Evolutionary conservation across 2,888 invertebrate genomes (phyloP), one percentile per base, ranked within the genome.

Genomic region (Ennomos quercinarius): DNA sequence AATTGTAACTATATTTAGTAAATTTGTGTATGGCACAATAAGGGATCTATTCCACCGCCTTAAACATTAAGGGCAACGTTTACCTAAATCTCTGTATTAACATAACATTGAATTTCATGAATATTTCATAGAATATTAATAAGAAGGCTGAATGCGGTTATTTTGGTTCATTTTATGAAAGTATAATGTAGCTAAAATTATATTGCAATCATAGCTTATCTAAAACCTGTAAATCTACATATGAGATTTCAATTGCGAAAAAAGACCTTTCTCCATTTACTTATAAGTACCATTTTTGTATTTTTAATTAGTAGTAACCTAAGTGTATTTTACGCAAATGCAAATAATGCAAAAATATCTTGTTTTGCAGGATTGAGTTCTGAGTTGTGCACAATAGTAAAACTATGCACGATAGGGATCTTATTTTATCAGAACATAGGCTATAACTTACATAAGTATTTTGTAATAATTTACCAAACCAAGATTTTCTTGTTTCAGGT

Each of bases 21-120:
- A 17, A 17, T 17, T 43, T 43, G 27, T 27, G 9, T 11, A 12
- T 9, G 35, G 11, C 36, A 35, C 9, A 45, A 27, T 27, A 27
- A 27, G 27, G 63, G 71, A 76, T 76, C 71, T 76, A 70, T 67
- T 78, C 70, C 66, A 57, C 59, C 64, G 70, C 76, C 74, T 73
- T 70, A 72, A 72, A 68, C 64, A 71, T 74, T 77, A 72, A 71
- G 64, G 72, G 71, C 68, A 73, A 71, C 70, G 77, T 80, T 80
- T 75, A 68, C 71, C 72, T 57, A 78, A 83, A 83, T 77, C 77
- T 72, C 64, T 70, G 55, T 69, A 85, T 88, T 87, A 84, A 78
- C 87, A 88, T 87, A 87, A 80, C 72, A 79, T 77, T 80, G 61
- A 75, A 68, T 70, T 42, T 72, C 66, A 80, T 86, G 80, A 83